These are phyloP conservation scores for Drosophila prosaltans DNA, from an alignment of 1,140 invertebrate species.

Conservation along the genomic window DNA sequence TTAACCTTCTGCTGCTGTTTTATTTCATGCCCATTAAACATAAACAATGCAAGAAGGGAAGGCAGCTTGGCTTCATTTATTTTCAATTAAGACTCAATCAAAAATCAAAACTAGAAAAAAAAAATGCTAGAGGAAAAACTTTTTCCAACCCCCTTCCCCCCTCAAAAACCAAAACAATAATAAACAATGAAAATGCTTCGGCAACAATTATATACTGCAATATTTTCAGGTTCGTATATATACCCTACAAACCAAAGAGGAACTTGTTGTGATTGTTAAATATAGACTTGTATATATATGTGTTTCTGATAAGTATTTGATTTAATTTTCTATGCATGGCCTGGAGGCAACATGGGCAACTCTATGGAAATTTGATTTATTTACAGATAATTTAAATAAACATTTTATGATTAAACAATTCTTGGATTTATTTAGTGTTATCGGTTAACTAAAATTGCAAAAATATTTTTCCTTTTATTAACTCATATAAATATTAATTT, in stretches of 20 bases:
- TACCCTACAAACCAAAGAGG: not conserved
- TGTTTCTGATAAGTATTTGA: too few species aligned
- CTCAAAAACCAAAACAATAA: slow-evolving; percentile 2
- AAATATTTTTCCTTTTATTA: too few species aligned
- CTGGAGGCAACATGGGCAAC: too few species aligned
- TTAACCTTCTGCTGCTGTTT: not conserved
- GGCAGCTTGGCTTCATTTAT: slow-evolving; percentile 30
- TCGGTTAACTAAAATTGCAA: too few species aligned
- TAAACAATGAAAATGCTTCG: slow-evolving; percentile 35
- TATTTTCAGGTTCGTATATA: not conserved
- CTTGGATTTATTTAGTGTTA: too few species aligned
- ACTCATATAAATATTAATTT: too few species aligned
- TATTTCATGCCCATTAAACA: slow-evolving; percentile 24
- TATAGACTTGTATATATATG: too few species aligned
- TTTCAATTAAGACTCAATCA: slow-evolving; percentile 60
- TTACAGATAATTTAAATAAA: too few species aligned
- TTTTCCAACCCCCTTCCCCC: not conserved
- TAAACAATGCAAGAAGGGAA: slow-evolving; percentile 2
- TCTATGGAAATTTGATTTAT: too few species aligned
- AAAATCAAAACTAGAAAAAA: slow-evolving; percentile 31
- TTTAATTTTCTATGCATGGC: too few species aligned
- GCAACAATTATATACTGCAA: slow-evolving; percentile 8
- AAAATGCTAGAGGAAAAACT: slow-evolving; percentile 5
- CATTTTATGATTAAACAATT: too few species aligned
- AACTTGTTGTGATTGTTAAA: not conserved